These are phyloP conservation scores for Myotis planiceps DNA, from an alignment of 2,797 vertebrate genomes.

Conservation along the genomic window DNA sequence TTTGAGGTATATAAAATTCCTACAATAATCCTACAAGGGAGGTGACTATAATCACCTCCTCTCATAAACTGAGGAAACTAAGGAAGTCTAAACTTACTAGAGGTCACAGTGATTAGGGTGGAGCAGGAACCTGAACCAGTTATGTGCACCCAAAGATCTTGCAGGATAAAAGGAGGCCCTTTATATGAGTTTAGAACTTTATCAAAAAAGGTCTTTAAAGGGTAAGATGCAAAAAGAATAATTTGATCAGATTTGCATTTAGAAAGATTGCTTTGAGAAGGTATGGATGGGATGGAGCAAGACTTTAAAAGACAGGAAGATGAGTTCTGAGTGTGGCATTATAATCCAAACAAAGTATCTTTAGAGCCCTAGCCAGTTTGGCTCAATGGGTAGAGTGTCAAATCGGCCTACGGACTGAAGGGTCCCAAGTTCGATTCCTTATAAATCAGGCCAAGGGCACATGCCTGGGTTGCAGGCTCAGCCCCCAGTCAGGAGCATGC, in stretches of 20 bases:
- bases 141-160: neutral
- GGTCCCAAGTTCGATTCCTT: too few species aligned
- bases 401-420: too few species aligned
- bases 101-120: neutral
- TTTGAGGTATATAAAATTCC: neutral
- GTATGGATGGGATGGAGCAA: neutral
- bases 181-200: neutral
- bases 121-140: neutral
- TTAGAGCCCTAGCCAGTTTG: too few species aligned
- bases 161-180: neutral
- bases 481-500: too few species aligned
- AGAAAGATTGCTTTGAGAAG: neutral
- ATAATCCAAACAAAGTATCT: slow-evolving; percentile 15
- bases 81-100: slow-evolving; percentile 1
- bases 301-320: neutral
- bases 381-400: too few species aligned
- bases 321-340: slow-evolving; percentile 2
- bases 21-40: neutral
- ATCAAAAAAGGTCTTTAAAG: neutral
- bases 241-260: neutral
- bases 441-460: too few species aligned
- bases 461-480: too few species aligned
- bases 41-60: neutral
- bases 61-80: neutral
- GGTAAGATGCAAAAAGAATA: neutral